These are phyloP conservation scores for Ditula angustiorana DNA, from an alignment of 2,888 invertebrate genomes.

Conservation along the genomic window DNA sequence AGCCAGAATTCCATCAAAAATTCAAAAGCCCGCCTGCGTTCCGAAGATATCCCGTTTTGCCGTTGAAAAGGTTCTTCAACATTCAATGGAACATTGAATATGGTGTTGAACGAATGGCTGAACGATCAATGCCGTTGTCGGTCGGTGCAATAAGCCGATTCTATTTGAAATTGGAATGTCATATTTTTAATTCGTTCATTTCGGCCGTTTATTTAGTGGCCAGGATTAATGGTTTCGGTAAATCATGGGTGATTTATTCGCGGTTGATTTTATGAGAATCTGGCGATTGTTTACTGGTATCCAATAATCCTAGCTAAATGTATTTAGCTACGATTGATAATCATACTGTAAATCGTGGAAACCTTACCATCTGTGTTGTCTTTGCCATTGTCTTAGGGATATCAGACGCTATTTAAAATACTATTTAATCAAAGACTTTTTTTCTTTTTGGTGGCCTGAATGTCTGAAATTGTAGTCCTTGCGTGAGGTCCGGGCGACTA, in stretches of 20 bases:
- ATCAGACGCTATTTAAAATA: too few relatives aligned
- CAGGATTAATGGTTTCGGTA: conserved; percentile 13
- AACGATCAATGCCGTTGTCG: conserved; percentile 42
- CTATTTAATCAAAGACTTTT: too few relatives aligned
- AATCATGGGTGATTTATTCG: background rate
- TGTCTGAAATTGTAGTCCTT: too few relatives aligned
- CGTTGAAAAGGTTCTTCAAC: conserved; percentile 29
- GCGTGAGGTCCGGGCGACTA: too few relatives aligned
- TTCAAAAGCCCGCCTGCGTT: conserved; percentile 47
- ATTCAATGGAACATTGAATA: conserved; percentile 44
- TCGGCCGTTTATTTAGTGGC: conserved; percentile 12
- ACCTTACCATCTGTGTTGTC: too few relatives aligned
- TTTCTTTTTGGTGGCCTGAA: too few relatives aligned
- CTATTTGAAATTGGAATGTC: conserved; percentile 23
- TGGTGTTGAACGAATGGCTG: conserved; percentile 43
- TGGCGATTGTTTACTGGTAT: background rate
- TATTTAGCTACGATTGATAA: too few relatives aligned
- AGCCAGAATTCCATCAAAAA: conserved; percentile 34
- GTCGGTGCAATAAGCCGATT: conserved; percentile 31
- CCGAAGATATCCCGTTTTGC: conserved; percentile 53
- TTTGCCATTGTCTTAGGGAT: too few relatives aligned
- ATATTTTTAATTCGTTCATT: conserved; percentile 22
- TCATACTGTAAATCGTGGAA: too few relatives aligned
- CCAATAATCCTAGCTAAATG: too few relatives aligned
- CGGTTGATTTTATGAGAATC: background rate